Evolutionary conservation across 1,140 invertebrate species (phyloP).

Genomic region (Frieseomelitta varia): DNA sequence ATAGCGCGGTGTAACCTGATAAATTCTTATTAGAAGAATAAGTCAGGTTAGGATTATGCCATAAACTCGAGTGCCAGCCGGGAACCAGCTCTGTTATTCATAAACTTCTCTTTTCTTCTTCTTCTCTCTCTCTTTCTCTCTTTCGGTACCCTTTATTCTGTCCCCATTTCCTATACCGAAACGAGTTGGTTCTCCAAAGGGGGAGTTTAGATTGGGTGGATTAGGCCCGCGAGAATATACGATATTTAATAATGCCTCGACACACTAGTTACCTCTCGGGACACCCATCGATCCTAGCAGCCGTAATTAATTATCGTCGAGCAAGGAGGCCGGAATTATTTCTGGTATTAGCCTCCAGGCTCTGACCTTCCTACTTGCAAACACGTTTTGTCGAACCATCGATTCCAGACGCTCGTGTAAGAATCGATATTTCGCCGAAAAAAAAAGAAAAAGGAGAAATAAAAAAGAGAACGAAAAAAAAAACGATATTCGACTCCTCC

Average conservation of each 20-base stretch:
- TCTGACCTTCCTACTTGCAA: background rate
- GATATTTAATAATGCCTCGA: conserved; percentile 75
- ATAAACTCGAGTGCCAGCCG: background rate
- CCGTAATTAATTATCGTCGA: conserved; percentile 75
- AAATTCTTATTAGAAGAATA: conserved; percentile 33
- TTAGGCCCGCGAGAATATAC: conserved; percentile 66
- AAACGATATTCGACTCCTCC: background rate
- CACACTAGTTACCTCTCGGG: conserved; percentile 55
- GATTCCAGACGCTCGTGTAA: background rate
- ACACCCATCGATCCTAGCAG: conserved; percentile 69
- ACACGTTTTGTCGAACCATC: conserved; percentile 14
- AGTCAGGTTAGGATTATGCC: too few species aligned
- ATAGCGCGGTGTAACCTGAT: background rate
- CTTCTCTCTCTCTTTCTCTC: background rate
- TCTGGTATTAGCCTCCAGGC: conserved; percentile 28
- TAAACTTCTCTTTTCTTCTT: conserved; percentile 32
- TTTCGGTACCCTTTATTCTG: background rate
- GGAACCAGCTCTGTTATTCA: conserved; percentile 10
- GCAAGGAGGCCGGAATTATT: conserved; percentile 61
- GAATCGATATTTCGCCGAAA: background rate
- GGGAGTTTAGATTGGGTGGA: background rate
- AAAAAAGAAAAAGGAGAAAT: too few species aligned
- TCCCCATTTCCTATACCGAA: too few species aligned
- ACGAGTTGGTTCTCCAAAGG: conserved; percentile 15
- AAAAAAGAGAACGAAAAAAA: too few species aligned